Conservation (phyloP, 2,888 invertebrate species). For the Myathropa florea region DNA sequence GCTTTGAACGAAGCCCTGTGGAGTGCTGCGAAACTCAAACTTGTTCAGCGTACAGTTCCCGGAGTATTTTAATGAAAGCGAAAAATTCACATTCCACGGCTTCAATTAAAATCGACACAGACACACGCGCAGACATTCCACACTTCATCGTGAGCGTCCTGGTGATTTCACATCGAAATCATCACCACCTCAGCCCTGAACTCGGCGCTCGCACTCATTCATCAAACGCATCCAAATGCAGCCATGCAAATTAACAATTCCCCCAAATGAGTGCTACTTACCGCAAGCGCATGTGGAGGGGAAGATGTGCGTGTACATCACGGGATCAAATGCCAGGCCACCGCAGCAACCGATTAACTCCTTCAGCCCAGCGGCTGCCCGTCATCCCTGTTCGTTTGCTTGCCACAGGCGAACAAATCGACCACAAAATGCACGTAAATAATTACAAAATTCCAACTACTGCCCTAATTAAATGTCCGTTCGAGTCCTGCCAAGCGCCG, state of each 20-base stretch:
- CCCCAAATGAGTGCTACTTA: conserved; percentile 58
- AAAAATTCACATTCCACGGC: conserved; percentile 1
- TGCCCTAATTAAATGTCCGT: conserved; percentile 67
- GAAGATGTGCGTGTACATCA: neutral
- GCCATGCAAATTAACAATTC: conserved; percentile 58
- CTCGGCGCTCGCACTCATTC: conserved; percentile 2
- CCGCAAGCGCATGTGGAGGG: neutral
- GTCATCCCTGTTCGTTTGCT: neutral
- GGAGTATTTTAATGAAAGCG: neutral
- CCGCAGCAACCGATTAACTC: conserved; percentile 53
- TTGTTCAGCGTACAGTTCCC: neutral
- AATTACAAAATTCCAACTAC: conserved; percentile 69
- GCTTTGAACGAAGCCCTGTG: neutral
- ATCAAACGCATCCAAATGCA: conserved; percentile 52
- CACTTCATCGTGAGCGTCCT: neutral
- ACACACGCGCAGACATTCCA: neutral
- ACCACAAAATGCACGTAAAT: conserved; percentile 61
- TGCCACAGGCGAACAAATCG: conserved; percentile 49
- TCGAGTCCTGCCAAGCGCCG: neutral
- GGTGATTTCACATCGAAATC: neutral
- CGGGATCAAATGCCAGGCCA: conserved; percentile 38
- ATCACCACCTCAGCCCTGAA: neutral
- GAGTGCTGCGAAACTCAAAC: neutral
- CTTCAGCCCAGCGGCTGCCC: neutral
- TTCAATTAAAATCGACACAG: conserved; percentile 43